Base-by-base conservation (phyloP, 2,797 vertebrate species). In the Sebastes baramenuke region DNA sequence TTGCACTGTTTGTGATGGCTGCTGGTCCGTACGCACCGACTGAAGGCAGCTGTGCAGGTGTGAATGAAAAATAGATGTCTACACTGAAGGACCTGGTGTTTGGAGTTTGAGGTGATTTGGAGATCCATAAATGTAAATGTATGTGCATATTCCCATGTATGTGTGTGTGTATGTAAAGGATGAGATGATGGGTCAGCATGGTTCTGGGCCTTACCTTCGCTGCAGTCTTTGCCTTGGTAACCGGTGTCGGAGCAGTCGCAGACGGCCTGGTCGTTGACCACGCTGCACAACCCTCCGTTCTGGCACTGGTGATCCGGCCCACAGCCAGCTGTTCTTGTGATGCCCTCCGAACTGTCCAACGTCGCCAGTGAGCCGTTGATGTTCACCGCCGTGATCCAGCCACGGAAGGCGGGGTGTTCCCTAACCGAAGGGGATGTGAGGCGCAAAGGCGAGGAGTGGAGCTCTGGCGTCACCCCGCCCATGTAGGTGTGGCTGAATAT, bases 181-280 rank as follows among this genome's bases (percentile, higher is more conserved):
- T 93, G 93, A 75, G 80, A 92, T 91, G 75, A 93, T 92, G 88
- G 89, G 87, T 93, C 85, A 92, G 89, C 81, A 77, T 90, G 90
- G 73, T 87, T 92, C 85, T 87, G 78, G 87, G 88, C 87, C 98
- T 98, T 99, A 99, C 98, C 98, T 99, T 99, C 97, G 68, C 98
- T 99, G 98, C 98, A 99, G 97, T 99, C 97, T 92, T 99, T 98
- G 87, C 98, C 98, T 64, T 97, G 97, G 93, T 96, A 99, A 83
- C 98, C 98, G 1, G 98, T 99, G 85, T 98, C 94, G 22, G 98
- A 98, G 94, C 98, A 99, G 96, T 99, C 98, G 14, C 98, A 99
- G 86, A 97, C 95, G 2, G 97, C 96, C 95, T 96, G 96, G 89
- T 98, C 96, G 11, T 99, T 97, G 88, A 99, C 96, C 84, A 99